These are phyloP conservation scores for Rhipidura dahli DNA, from an alignment of 2,113 vertebrate species.

Conservation along the genomic window DNA sequence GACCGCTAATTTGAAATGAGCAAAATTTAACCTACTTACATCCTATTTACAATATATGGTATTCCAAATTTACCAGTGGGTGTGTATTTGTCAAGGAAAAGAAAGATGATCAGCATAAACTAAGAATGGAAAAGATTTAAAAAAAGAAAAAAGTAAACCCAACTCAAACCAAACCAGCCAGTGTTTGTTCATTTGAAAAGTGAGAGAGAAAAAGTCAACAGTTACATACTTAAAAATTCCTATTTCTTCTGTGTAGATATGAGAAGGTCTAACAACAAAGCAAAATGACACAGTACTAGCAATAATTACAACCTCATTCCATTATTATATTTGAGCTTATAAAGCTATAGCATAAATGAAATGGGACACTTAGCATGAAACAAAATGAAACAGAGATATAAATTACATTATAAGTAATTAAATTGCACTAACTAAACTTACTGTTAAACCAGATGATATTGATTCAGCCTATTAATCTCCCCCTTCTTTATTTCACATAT, in stretches of 20 bases:
- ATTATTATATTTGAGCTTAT: neutral
- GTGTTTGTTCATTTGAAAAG: neutral
- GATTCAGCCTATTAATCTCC: neutral
- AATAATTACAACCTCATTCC: neutral
- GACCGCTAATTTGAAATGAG: neutral
- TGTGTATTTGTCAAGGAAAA: neutral
- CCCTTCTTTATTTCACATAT: neutral
- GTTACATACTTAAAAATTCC: neutral
- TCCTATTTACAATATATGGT: neutral
- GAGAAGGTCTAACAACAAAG: neutral
- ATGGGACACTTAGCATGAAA: neutral
- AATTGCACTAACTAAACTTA: neutral
- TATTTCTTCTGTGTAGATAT: neutral
- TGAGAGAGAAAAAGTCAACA: neutral
- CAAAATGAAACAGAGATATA: neutral
- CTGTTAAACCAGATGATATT: neutral
- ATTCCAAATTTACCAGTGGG: neutral
- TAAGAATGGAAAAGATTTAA: neutral
- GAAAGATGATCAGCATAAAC: neutral
- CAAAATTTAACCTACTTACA: neutral
- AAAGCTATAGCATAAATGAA: neutral
- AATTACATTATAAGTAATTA: neutral
- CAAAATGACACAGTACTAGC: neutral
- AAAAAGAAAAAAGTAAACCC: neutral
- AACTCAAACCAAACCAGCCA: neutral